phyloP scores from a whole-genome alignment of 2,113 vertebrate species.

The Nibea albiflora region DNA sequence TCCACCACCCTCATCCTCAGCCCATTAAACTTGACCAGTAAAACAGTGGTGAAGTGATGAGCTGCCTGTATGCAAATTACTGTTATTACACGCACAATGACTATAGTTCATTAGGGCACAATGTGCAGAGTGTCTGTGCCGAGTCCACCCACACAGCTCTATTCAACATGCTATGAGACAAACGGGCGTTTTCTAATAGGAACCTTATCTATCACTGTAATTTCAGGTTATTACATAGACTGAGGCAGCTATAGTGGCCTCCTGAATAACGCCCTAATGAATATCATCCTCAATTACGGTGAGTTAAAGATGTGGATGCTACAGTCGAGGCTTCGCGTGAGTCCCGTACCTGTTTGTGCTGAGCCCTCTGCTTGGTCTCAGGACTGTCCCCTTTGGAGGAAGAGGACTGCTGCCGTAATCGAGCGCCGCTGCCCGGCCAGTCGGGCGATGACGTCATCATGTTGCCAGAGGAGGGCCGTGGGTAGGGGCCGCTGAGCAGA shows the following conservation, averaged over 20 bases:
- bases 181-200: slow-evolving; percentile 33
- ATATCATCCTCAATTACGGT: neutral
- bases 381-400: slow-evolving; percentile 98
- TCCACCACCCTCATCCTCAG: slow-evolving; percentile 33
- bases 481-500: slow-evolving; percentile 90
- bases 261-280: neutral
- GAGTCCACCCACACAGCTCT: slow-evolving; percentile 39
- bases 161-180: slow-evolving; percentile 24
- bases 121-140: slow-evolving; percentile 28
- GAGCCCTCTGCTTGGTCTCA: slow-evolving; percentile 91
- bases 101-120: slow-evolving; percentile 62
- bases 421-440: slow-evolving; percentile 91
- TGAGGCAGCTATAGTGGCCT: neutral
- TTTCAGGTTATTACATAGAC: slow-evolving; percentile 15
- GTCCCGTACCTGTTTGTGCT: slow-evolving; percentile 92
- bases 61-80: slow-evolving; percentile 67
- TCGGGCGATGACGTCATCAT: slow-evolving; percentile 92
- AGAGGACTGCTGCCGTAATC: slow-evolving; percentile 94
- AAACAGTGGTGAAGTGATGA: slow-evolving; percentile 60
- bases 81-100: slow-evolving; percentile 69
- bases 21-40: slow-evolving; percentile 64
- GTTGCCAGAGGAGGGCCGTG: slow-evolving; percentile 90
- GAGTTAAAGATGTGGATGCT: neutral
- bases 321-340: neutral
- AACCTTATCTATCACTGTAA: slow-evolving; percentile 18